Evolutionary conservation across 2,797 vertebrate genomes (phyloP).

Genomic region (Myoxocephalus aenaeus): DNA sequence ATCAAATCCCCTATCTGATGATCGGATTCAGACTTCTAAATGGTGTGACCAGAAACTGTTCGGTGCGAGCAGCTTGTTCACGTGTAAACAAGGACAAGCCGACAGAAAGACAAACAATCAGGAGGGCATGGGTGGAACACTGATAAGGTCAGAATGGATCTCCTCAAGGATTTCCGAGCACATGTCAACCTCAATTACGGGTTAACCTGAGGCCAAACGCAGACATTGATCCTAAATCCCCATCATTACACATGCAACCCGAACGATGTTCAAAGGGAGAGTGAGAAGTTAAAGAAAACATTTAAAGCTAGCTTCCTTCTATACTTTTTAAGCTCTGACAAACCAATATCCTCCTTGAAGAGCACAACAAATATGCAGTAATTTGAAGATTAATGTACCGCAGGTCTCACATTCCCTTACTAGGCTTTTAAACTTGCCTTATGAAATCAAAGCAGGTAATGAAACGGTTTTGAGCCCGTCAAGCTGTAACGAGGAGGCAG

Average conservation of each 20-base stretch:
- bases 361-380: constrained; percentile 16
- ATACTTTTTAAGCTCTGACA: constrained; percentile 27
- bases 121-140: not conserved
- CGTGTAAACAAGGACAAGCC: constrained; percentile 1
- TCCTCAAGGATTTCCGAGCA: constrained; percentile 47
- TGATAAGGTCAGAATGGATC: constrained; percentile 60
- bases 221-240: constrained; percentile 18
- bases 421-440: constrained; percentile 12
- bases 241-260: not conserved
- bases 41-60: not conserved
- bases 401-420: constrained; percentile 6
- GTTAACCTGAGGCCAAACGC: constrained; percentile 27
- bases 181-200: constrained; percentile 58
- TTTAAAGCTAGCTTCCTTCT: not conserved
- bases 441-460: constrained; percentile 36
- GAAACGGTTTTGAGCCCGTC: constrained; percentile 5
- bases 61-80: not conserved
- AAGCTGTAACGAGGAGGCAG: constrained; percentile 16
- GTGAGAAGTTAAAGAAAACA: not conserved
- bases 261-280: not conserved
- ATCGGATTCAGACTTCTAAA: not conserved
- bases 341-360: constrained; percentile 26
- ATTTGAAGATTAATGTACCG: constrained; percentile 37
- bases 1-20: not conserved
- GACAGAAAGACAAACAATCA: constrained; percentile 25